Percentiles rank a stretch among this genome's conserved stretches.
Conservation (phyloP, 2,888 invertebrate genomes). For the Coelogynopora nodosa region DNA sequence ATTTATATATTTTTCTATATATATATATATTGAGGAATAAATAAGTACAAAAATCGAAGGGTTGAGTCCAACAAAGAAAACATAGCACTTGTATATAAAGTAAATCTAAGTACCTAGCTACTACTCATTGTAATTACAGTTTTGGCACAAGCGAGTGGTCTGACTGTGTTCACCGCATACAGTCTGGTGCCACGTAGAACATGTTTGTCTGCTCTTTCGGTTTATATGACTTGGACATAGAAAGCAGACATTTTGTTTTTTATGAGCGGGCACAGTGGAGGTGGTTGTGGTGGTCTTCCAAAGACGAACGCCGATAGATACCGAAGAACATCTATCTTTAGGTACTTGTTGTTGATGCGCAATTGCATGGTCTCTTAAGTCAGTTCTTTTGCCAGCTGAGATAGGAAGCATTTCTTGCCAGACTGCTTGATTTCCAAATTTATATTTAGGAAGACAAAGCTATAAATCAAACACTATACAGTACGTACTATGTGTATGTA, state of each 20-base stretch:
- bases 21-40: neutral
- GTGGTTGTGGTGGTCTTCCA: neutral
- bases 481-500: neutral
- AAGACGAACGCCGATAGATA: neutral
- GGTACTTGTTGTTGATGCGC: neutral
- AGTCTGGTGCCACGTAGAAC: neutral
- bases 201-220: conserved; percentile 15
- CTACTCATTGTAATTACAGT: conserved; percentile 2
- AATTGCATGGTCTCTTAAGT: conserved; percentile 6
- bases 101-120: conserved; percentile 6
- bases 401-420: conserved; percentile 20
- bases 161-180: conserved; percentile 1
- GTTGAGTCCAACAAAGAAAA: neutral
- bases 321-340: conserved; percentile 17
- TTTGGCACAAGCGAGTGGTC: conserved; percentile 6
- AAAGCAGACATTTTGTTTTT: conserved; percentile 3
- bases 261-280: neutral
- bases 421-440: conserved; percentile 4
- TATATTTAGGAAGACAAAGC: neutral
- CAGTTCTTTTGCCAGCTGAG: conserved; percentile 14
- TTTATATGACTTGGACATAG: conserved; percentile 1
- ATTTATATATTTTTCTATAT: neutral
- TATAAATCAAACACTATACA: neutral
- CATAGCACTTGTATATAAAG: neutral
- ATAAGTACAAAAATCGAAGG: neutral